Conservation (phyloP, 2,113 vertebrate genomes). For the Asarcornis scutulata region DNA sequence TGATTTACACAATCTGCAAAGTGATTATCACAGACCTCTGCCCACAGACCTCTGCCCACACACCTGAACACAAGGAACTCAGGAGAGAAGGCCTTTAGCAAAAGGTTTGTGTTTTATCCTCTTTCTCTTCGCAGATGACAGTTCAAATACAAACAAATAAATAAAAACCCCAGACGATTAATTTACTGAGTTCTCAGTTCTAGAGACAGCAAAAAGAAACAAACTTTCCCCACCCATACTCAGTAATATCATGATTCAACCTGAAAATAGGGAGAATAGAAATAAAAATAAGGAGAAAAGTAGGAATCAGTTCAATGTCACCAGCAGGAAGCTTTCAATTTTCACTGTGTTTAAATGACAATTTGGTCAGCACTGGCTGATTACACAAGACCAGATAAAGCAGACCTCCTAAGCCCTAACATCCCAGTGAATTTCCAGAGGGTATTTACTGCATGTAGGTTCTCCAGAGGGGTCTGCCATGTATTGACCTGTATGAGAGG, state of each 20-base stretch:
- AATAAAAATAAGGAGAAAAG: not conserved
- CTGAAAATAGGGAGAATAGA: not conserved
- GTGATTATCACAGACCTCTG: not conserved
- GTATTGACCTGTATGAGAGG: not conserved
- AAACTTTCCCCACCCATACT: fast-evolving
- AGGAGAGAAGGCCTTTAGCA: not conserved
- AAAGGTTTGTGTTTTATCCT: not conserved
- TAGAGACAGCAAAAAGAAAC: not conserved
- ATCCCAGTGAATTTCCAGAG: not conserved
- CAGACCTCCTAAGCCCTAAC: not conserved
- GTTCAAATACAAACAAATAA: not conserved
- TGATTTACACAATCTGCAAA: not conserved
- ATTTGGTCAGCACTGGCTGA: not conserved
- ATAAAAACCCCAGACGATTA: not conserved
- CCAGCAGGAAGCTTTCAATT: not conserved
- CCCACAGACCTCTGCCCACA: not conserved
- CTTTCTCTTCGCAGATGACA: not conserved
- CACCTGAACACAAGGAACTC: not conserved
- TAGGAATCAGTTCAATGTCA: not conserved
- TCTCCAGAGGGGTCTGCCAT: not conserved
- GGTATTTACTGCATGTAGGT: not conserved
- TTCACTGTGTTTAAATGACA: not conserved
- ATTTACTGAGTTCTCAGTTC: not conserved
- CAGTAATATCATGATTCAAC: not conserved
- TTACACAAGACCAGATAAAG: not conserved